Conservation (phyloP, 2,113 vertebrate species). For the Colossoma macropomum region DNA sequence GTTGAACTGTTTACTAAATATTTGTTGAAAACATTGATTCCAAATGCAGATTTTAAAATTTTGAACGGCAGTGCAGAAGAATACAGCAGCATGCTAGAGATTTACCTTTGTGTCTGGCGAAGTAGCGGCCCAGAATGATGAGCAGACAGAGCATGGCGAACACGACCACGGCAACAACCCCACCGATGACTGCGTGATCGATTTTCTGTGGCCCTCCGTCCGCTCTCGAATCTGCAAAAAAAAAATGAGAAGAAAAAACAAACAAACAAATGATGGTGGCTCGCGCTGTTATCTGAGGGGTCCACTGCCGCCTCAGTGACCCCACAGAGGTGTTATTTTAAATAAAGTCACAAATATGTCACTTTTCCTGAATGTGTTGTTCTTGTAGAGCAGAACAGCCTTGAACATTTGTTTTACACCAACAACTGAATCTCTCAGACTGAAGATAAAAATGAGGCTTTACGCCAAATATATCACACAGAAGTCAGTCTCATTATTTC, state of each 20-base stretch:
- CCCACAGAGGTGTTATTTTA: conserved; percentile 19
- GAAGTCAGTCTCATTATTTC: background rate
- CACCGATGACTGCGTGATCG: conserved; percentile 97
- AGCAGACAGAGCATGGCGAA: conserved; percentile 98
- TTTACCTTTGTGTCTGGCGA: conserved; percentile 99
- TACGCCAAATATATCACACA: background rate
- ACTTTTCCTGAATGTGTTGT: background rate
- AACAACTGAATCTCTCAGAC: background rate
- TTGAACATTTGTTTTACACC: background rate
- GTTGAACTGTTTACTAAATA: too few relatives aligned
- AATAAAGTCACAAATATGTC: conserved; percentile 18
- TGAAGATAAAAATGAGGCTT: background rate
- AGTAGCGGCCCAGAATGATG: conserved; percentile 97
- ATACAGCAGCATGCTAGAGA: background rate
- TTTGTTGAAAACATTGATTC: too few relatives aligned
- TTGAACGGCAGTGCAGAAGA: background rate
- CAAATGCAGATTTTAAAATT: too few relatives aligned
- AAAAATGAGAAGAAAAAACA: conserved; percentile 31
- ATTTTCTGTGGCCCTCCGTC: conserved; percentile 90
- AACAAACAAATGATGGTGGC: conserved; percentile 56
- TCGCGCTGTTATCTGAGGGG: background rate
- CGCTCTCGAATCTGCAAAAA: conserved; percentile 90
- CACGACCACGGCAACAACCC: conserved; percentile 97
- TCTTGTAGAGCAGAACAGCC: background rate
- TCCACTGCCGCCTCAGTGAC: background rate